Percentiles rank a stretch among this genome's conserved stretches.
phyloP scores from a whole-genome alignment of 2,888 invertebrate genomes.

The Scaptomyza tumidula region DNA sequence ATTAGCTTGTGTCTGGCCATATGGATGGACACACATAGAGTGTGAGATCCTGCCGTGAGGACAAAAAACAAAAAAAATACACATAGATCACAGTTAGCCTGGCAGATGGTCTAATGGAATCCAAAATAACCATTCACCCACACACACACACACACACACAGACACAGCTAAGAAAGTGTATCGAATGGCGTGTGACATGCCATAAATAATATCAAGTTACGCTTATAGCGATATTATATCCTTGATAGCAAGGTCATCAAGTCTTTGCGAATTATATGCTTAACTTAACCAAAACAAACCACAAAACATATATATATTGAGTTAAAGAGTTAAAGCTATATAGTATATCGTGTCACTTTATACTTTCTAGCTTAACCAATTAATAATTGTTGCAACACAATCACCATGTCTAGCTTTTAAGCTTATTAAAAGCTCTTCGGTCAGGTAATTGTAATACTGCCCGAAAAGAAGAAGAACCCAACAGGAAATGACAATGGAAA shows the following conservation, averaged over 20 bases:
- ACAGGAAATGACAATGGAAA: conserved; percentile 47
- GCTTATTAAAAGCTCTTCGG: conserved; percentile 23
- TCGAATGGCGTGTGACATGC: conserved; percentile 16
- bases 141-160: background rate
- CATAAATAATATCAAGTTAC: conserved; percentile 39
- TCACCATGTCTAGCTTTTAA: conserved; percentile 8
- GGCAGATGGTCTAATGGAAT: conserved; percentile 58
- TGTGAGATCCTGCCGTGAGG: background rate
- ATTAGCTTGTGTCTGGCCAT: conserved; percentile 31
- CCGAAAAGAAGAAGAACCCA: background rate
- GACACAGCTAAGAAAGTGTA: conserved; percentile 1
- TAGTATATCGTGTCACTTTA: background rate
- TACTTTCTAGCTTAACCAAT: background rate
- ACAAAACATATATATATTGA: no score
- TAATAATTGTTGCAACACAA: background rate
- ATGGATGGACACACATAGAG: background rate
- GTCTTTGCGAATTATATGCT: background rate
- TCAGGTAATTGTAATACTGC: conserved; percentile 29
- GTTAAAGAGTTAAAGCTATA: background rate
- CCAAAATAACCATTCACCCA: conserved; percentile 1
- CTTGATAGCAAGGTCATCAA: background rate
- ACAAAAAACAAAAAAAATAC: background rate
- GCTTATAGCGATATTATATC: conserved; percentile 13
- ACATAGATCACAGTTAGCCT: conserved; percentile 54
- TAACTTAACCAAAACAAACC: background rate